Evolutionary conservation across 2,113 vertebrate species (phyloP), one percentile per base, ranked within the genome.

Genomic region (Peromyscus maniculatus): DNA sequence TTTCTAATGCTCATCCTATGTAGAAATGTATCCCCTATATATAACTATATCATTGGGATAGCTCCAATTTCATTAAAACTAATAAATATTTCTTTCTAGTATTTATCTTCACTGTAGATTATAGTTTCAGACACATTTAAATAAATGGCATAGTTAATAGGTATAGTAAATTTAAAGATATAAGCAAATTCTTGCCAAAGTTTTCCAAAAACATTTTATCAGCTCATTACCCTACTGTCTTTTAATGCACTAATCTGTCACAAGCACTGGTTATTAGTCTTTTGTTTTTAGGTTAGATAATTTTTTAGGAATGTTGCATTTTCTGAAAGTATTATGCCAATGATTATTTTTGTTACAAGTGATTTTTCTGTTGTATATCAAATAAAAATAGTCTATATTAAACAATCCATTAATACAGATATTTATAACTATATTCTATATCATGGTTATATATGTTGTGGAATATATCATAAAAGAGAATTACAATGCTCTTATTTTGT

Each of bases 321-420:
- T 97, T 96, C n/a, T 72, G 19, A 86, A 52, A 66, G 16, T 64
- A 79, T 46, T 52, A 77, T 89, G 16, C 62, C 39, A 33, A 89
- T 95, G 8, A 28, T 7, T 92, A 31, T 87, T 59, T 94, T 36
- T 59, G 17, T 67, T 69, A 84, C 12, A 62, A 80, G 33, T 71
- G 24, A 91, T 75, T 77, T 67, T 31, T 88, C n/a, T 16, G 49
- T 26, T 69, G 10, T 11, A 66, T 11, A 91, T 0, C 17, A 24
- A 91, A 92, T 22, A 11, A 86, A 96, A 88, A 83, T 94, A 46
- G 10, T 49, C 71, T 95, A 92, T 6, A 69, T 67, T 46, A 72
- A 33, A 1, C 49, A 46, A 83, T 87, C 0, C 13, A 84, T 79
- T 79, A 92, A 52, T 78, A 84, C 86, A 64, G 16, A 13, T 79